Evolutionary conservation across 30 jellyfish, hydroid and myxozoan genomes (phyloP), one percentile per base, ranked within the genome.

Genomic region (Turritopsis dohrnii): DNA sequence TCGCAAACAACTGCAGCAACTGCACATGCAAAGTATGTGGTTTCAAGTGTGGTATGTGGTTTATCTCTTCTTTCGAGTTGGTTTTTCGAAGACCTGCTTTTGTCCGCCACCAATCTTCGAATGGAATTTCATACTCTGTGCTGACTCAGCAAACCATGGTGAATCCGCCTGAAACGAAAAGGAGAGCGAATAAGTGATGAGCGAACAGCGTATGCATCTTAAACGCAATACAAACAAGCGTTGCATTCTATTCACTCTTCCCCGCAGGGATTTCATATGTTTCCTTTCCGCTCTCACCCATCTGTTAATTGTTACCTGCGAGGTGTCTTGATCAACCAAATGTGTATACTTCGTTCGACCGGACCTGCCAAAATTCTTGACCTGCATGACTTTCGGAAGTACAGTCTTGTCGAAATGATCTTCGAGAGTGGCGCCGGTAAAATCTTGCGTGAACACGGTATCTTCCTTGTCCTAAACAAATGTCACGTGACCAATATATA

Each of bases 301-400:
- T 13, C 13, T 41, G 77, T 9, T 17, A 9, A 7, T 69, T 69
- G 21, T 29, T 69, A 95, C 99, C 93, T 88, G 84, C 4, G 99
- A 79, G 0, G 99, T 90, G 74, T 95, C 99, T 76, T 95, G 99
- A 75, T 95, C 99, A 23, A 90, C 96, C 22, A 95, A 85, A 86
- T 95, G 99, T 20, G 99, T 95, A 84, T 95, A 95, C 79, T 95
- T 95, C 20, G 99, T 95, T 20, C 99, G 95, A 29, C 99, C 99
- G 29, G 99, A 91, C 53, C 97, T 86, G 54, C 99, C 99, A 79
- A 95, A 95, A 75, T 95, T 95, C 83, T 95, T 95, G 52, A 95
- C 99, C 91, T 95, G 99, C 97, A 95, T 89, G 81, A 87, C 97
- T 85, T 90, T 95, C 3, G 99, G 99, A 13, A 95, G 96, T 53